Evolutionary conservation across 64 coral and sea anemone genomes (phyloP).

Genomic region (Acropora yongei): DNA sequence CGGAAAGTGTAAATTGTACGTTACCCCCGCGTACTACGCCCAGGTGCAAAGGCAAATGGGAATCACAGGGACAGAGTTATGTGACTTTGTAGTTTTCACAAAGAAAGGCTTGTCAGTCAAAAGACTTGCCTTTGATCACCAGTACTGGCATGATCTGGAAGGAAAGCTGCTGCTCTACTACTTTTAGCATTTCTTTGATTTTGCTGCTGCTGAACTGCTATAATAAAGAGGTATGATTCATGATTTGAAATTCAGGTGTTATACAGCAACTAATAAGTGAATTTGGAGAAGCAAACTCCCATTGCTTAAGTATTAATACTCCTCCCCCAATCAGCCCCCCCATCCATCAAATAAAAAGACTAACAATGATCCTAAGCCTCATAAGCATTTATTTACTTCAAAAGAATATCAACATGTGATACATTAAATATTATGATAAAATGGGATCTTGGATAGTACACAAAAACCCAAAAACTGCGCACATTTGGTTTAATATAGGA

Average conservation of each 20-base stretch:
- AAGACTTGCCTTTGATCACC: constrained; percentile 23
- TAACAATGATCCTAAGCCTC: not conserved
- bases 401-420: not conserved
- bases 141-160: constrained; percentile 27
- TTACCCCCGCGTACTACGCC: constrained; percentile 1
- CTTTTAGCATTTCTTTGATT: constrained; percentile 32
- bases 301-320: too few relatives aligned
- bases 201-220: not conserved
- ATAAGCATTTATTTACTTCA: not conserved
- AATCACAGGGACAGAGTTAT: constrained; percentile 12
- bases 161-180: not conserved
- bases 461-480: not conserved
- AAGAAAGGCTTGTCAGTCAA: constrained; percentile 18
- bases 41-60: constrained; percentile 54
- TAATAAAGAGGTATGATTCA: too few relatives aligned
- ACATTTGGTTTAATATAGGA: not conserved
- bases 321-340: too few relatives aligned
- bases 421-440: not conserved
- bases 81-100: constrained; percentile 29
- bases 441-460: not conserved
- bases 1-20: constrained; percentile 22
- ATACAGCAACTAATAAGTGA: too few relatives aligned
- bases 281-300: too few relatives aligned
- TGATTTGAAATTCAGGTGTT: too few relatives aligned
- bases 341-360: not conserved